phyloP scores from a whole-genome alignment of 2,888 invertebrate genomes.

The Caenorhabditis wallacei region DNA sequence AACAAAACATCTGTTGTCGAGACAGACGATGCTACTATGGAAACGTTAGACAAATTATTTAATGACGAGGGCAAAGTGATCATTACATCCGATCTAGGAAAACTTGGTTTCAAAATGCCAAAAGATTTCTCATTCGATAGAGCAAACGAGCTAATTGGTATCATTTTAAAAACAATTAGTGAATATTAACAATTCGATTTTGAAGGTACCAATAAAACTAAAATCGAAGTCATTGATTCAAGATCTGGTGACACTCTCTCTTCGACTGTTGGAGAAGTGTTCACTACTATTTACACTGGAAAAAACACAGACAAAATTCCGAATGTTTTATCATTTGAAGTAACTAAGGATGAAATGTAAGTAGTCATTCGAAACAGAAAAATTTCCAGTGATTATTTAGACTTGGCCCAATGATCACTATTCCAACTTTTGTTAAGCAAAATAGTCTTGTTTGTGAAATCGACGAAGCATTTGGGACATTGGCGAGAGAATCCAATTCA shows the following conservation, averaged over 20 bases:
- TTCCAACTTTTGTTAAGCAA: not conserved
- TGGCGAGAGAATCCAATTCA: not conserved
- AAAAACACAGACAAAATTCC: not conserved
- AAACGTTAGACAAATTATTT: not conserved
- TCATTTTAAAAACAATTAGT: not conserved
- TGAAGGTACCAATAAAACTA: not conserved
- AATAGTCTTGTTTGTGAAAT: not conserved
- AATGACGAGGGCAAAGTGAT: not conserved
- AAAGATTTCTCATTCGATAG: not conserved
- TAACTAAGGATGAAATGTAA: not conserved
- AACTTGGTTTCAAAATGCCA: not conserved
- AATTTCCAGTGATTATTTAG: not conserved
- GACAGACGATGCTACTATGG: not conserved
- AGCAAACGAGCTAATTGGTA: not conserved
- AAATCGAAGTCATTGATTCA: not conserved
- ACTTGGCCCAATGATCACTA: not conserved
- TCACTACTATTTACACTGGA: not conserved
- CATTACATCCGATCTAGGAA: not conserved
- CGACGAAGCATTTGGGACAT: not conserved
- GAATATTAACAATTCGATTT: not conserved
- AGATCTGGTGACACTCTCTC: not conserved
- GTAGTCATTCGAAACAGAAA: not conserved
- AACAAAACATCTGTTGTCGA: not conserved
- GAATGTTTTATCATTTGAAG: not conserved
- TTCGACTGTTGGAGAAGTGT: not conserved